These are phyloP conservation scores for Rhabdomys pumilio DNA, from an alignment of 2,797 vertebrate genomes.

Conservation along the genomic window DNA sequence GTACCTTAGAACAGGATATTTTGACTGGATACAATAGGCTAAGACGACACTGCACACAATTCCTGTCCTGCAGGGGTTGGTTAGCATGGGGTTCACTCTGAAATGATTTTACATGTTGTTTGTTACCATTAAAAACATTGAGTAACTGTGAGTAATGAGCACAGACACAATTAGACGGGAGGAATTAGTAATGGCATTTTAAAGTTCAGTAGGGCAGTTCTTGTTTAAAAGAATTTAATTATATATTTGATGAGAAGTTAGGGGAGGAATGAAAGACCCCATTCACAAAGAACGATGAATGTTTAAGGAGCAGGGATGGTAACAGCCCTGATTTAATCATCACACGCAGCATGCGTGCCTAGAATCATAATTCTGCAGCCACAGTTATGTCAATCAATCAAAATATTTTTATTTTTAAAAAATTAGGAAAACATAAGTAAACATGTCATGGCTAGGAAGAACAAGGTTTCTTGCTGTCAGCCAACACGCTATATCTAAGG, in stretches of 20 bases:
- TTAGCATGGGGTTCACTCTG: background rate
- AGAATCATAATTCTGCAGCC: background rate
- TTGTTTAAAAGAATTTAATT: background rate
- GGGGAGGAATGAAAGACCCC: background rate
- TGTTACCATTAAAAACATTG: background rate
- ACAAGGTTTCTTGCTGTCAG: background rate
- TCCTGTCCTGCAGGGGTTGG: background rate
- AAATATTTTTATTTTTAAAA: background rate
- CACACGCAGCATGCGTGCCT: background rate
- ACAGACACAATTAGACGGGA: background rate
- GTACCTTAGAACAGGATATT: background rate
- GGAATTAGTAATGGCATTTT: background rate
- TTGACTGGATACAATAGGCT: background rate
- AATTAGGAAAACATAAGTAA: background rate
- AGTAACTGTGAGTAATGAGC: background rate
- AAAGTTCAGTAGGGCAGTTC: background rate
- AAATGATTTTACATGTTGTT: background rate
- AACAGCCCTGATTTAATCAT: background rate
- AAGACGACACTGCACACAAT: background rate
- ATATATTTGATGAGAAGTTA: background rate
- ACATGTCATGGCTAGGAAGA: background rate
- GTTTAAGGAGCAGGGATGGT: background rate
- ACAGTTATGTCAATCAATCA: background rate
- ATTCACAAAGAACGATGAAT: background rate
- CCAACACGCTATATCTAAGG: background rate